Base-by-base conservation (phyloP, 2,797 vertebrate species). In the Peromyscus eremicus region DNA sequence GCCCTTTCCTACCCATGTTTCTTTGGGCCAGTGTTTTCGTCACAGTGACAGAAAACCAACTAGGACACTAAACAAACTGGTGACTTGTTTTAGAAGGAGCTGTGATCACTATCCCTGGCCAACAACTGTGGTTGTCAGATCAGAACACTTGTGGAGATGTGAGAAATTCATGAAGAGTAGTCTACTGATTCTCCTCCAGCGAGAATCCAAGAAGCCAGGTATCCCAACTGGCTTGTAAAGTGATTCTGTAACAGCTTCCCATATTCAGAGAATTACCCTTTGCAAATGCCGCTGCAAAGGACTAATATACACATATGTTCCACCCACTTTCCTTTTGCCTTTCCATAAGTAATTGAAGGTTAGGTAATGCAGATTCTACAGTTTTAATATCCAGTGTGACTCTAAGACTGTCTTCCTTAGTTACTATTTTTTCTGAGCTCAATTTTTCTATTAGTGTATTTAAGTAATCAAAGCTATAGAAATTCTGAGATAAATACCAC, bases 381-480 rank as follows among this genome's bases (percentile, higher is more conserved):
- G n/a, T 93, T 92, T 95, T 40, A 89, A 75, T 80, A 91, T 25
- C 29, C n/a, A 87, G 14, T 80, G 37, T 87, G n/a, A 95, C 70
- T 94, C 46, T 19, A 75, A 91, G n/a, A 95, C 46, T 82, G 83
- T 92, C 66, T 97, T 94, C 43, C 57, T 70, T 92, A 94, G 84
- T 96, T 97, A 90, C 62, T 55, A 37, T 77, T 88, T 95, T 96
- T 89, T 11, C 96, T 79, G 89, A 90, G 91, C 34, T 40, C 80
- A 96, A 97, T 97, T 98, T 98, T 97, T 90, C 95, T 96, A 97
- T 97, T 97, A 97, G 92, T 52, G 17, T 97, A 96, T 96, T 97
- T 97, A 96, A 96, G 76, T 95, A 98, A 96, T 97, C 96, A 98
- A 92, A 97, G 95, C 91, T 92, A 96, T 93, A 97, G 96, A 98